Base-by-base conservation (phyloP, 2,888 invertebrate species). In the Hylaea fasciaria region DNA sequence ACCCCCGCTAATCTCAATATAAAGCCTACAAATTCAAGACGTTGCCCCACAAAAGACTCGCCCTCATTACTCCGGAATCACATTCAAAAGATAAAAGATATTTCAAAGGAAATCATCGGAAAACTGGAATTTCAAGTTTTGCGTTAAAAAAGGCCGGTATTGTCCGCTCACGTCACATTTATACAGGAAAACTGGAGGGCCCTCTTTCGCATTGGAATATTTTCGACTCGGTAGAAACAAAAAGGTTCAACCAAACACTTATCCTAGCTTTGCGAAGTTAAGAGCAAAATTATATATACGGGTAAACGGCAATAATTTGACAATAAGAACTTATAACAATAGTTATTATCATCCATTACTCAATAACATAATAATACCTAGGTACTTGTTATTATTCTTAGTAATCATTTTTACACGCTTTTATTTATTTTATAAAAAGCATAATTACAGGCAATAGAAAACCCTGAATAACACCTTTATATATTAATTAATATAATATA, bases 31-130 rank as follows among this genome's bases (percentile, higher is more conserved):
- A 64, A 64, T 65, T 64, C 44, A 53, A 62, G 60, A 53, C 48
- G 65, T 22, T 37, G 52, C 32, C 50, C 60, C 44, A 68, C 69
- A 68, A 66, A 66, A 50, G 57, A 45, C 45, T 53, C 43, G 57
- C 57, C 65, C 78, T 83, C 83, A 81, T 83, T 83, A 84, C 79
- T 69, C 71, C 74, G 73, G 37, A 51, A 51, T 80, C 77, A 74
- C 78, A 77, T 82, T 81, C 70, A 76, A 76, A 78, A 80, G 74
- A 82, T 78, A 82, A 82, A 83, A 79, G 78, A 75, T 72, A 72
- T 74, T 76, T 74, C 68, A 76, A 78, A 74, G 72, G 74, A 74
- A 80, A 78, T 80, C 78, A 80, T 78, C 71, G 71, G 64, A 64
- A 76, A 74, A 71, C 70, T 66, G 69, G 61, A 65, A 66, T 53